Conservation (phyloP, 2,797 vertebrate genomes). For the Sitta carolinensis region DNA sequence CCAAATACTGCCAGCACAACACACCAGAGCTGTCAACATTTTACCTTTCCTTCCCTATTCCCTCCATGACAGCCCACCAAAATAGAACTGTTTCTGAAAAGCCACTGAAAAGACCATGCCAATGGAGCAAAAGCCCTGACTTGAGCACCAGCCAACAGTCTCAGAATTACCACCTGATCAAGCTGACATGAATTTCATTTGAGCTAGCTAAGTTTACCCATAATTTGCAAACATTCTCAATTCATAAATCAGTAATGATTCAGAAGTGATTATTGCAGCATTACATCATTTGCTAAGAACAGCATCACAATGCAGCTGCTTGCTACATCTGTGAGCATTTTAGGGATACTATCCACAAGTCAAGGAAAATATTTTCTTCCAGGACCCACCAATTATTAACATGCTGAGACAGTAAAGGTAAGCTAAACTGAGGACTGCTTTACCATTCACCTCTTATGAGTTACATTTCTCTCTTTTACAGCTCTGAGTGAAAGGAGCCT, state of each 20-base stretch:
- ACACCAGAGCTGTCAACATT: background rate
- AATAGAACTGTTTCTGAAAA: background rate
- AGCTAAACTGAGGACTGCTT: background rate
- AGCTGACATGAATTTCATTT: background rate
- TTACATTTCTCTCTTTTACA: background rate
- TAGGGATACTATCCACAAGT: slow-evolving; percentile 2
- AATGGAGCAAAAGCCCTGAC: background rate
- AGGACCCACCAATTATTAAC: background rate
- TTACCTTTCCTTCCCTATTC: background rate
- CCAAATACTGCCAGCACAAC: background rate
- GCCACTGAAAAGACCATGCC: background rate
- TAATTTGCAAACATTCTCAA: slow-evolving; percentile 46
- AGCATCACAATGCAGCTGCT: slow-evolving; percentile 46
- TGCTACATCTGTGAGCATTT: slow-evolving; percentile 29
- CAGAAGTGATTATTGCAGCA: slow-evolving; percentile 37
- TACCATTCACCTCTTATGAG: background rate
- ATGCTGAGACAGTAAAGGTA: background rate
- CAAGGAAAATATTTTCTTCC: slow-evolving; percentile 19
- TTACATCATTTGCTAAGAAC: slow-evolving; percentile 48
- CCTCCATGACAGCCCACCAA: background rate
- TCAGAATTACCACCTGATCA: background rate
- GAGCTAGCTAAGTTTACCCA: background rate
- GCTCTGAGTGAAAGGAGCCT: background rate
- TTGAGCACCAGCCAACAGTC: background rate
- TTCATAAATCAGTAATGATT: slow-evolving; percentile 46